Evolutionary conservation across 2,113 vertebrate genomes (phyloP).

Genomic region (Coptodon rendalli): DNA sequence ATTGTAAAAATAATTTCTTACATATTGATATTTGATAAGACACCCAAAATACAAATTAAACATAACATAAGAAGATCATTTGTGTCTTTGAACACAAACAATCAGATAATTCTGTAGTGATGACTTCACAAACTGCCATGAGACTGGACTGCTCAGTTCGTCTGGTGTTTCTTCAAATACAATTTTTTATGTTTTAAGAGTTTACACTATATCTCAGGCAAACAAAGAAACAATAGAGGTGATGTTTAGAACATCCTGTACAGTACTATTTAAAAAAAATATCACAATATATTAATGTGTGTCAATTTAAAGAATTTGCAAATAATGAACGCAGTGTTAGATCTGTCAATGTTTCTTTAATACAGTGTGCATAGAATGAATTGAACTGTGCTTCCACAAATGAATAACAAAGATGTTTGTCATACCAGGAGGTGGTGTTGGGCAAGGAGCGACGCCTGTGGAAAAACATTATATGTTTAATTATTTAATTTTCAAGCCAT

Average conservation of each 20-base stretch:
- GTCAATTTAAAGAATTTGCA: too few relatives aligned
- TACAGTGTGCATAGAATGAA: not conserved
- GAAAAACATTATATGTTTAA: not conserved
- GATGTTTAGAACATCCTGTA: too few relatives aligned
- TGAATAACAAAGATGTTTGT: not conserved
- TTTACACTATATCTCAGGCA: too few relatives aligned
- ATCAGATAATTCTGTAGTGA: not conserved
- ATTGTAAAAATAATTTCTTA: not conserved
- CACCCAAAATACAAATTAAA: not conserved
- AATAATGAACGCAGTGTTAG: too few relatives aligned
- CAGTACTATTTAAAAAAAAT: too few relatives aligned
- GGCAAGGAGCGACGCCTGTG: accelerated
- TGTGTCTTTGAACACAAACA: not conserved
- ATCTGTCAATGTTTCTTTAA: too few relatives aligned
- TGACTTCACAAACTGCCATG: too few relatives aligned
- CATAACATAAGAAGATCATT: not conserved
- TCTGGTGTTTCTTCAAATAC: too few relatives aligned
- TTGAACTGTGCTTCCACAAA: not conserved
- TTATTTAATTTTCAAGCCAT: not conserved
- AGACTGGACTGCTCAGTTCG: too few relatives aligned
- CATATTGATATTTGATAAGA: not conserved
- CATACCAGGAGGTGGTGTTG: not conserved
- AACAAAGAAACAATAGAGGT: too few relatives aligned
- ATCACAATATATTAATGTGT: too few relatives aligned
- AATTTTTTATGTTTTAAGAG: too few relatives aligned